Evolutionary conservation across 2,113 vertebrate genomes (phyloP).

Genomic region (Accipiter cooperii): DNA sequence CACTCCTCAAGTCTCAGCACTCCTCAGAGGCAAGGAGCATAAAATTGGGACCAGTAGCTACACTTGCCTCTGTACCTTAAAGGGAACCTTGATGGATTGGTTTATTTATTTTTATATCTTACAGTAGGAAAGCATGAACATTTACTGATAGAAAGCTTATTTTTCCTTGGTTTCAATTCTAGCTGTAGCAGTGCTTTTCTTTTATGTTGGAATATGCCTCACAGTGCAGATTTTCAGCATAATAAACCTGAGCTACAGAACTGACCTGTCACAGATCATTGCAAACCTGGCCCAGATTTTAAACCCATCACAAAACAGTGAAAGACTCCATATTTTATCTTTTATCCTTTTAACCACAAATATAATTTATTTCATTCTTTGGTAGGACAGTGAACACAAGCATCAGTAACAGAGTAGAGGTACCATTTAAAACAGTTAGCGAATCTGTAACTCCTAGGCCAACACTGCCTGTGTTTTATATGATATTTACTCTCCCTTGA

Average conservation of each 20-base stretch:
- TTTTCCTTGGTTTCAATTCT: not conserved
- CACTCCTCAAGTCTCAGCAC: not conserved
- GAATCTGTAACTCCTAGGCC: not conserved
- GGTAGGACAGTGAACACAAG: not conserved
- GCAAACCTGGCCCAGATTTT: conserved; percentile 1
- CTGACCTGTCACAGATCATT: conserved; percentile 44
- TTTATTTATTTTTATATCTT: not conserved
- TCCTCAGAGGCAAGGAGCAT: not conserved
- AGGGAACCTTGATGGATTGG: not conserved
- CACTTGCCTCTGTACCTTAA: not conserved
- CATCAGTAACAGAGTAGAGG: not conserved
- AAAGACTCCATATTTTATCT: conserved; percentile 20
- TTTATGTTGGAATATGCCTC: not conserved
- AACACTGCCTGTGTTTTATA: not conserved
- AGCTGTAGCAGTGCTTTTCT: not conserved
- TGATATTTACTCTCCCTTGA: not conserved
- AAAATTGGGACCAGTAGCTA: not conserved
- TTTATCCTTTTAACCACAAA: not conserved
- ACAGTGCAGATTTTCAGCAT: conserved; percentile 40
- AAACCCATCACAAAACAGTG: not conserved
- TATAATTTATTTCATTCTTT: not conserved
- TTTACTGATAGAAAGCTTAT: not conserved
- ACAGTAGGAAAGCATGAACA: not conserved
- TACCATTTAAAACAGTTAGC: not conserved
- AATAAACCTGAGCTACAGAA: conserved; percentile 35